phyloP scores from a whole-genome alignment of 1,140 invertebrate species.

The Littorina saxatilis region DNA sequence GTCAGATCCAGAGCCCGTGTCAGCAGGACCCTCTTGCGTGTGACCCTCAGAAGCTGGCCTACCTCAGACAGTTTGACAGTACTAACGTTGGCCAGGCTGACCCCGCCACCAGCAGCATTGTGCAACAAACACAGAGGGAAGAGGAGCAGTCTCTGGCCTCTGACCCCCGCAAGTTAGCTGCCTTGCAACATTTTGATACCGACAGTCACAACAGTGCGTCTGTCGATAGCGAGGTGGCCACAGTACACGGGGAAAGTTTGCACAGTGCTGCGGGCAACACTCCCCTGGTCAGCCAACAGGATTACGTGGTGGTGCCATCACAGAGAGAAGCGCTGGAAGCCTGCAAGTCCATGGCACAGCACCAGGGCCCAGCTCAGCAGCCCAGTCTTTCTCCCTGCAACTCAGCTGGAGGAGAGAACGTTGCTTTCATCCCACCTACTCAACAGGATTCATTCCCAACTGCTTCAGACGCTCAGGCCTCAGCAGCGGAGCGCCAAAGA shows the following conservation, averaged over 20 bases:
- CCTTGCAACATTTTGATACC: constrained; percentile 27
- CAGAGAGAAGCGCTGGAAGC: constrained; percentile 16
- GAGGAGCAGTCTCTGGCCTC: background rate
- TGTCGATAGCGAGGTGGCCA: background rate
- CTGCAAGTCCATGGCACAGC: background rate
- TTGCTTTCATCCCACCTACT: background rate
- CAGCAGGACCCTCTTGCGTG: background rate
- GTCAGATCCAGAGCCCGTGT: background rate
- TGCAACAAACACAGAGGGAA: background rate
- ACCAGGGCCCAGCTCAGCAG: background rate
- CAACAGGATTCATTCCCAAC: background rate
- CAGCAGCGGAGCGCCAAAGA: background rate
- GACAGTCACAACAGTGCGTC: background rate
- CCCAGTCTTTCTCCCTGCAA: no score
- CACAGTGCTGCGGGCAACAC: background rate
- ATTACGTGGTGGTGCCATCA: background rate
- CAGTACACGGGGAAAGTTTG: background rate
- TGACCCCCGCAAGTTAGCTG: constrained; percentile 27
- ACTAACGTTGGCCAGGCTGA: no score
- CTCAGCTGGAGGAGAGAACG: background rate
- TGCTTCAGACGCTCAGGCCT: background rate
- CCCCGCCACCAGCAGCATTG: background rate
- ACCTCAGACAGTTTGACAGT: constrained; percentile 24
- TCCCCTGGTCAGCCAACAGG: background rate
- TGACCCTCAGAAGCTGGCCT: constrained; percentile 23